Conservation (phyloP, 1,140 invertebrate species). For the Acromyrmex echinatior region DNA sequence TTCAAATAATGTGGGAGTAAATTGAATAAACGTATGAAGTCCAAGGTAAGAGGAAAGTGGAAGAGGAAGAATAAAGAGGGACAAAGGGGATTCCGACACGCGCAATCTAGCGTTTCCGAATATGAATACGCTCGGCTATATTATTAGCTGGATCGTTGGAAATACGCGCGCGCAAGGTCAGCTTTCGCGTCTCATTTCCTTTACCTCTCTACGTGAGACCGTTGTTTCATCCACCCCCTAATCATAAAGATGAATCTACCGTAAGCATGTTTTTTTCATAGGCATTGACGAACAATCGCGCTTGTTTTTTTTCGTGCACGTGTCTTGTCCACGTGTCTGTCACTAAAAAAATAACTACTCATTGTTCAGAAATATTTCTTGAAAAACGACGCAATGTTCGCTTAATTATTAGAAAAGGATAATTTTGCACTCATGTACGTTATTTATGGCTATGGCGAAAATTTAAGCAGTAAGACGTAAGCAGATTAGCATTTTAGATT, state of each 20-base stretch:
- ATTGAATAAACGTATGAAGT: conserved; percentile 14
- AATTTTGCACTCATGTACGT: not conserved
- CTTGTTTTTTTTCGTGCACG: conserved; percentile 29
- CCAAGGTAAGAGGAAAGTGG: not conserved
- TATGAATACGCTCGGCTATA: conserved; percentile 50
- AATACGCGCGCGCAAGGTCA: conserved; percentile 65
- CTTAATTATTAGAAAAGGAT: not conserved
- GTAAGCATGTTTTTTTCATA: conserved; percentile 51
- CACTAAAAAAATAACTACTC: conserved; percentile 15
- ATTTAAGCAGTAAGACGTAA: too few species aligned
- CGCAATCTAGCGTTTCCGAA: conserved; percentile 42
- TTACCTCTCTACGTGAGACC: not conserved
- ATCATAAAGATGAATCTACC: conserved; percentile 52
- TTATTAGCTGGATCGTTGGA: conserved; percentile 74
- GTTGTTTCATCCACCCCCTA: not conserved
- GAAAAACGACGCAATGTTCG: not conserved
- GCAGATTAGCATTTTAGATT: too few species aligned
- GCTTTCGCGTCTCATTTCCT: conserved; percentile 30
- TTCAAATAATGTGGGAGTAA: not conserved
- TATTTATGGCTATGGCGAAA: too few species aligned
- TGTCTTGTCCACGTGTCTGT: conserved; percentile 19
- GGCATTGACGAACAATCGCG: not conserved
- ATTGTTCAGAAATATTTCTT: not conserved
- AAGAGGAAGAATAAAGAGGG: not conserved
- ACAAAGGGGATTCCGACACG: conserved; percentile 34